Evolutionary conservation across 2,113 vertebrate species (phyloP).

Genomic region (Cryptotis parvus): DNA sequence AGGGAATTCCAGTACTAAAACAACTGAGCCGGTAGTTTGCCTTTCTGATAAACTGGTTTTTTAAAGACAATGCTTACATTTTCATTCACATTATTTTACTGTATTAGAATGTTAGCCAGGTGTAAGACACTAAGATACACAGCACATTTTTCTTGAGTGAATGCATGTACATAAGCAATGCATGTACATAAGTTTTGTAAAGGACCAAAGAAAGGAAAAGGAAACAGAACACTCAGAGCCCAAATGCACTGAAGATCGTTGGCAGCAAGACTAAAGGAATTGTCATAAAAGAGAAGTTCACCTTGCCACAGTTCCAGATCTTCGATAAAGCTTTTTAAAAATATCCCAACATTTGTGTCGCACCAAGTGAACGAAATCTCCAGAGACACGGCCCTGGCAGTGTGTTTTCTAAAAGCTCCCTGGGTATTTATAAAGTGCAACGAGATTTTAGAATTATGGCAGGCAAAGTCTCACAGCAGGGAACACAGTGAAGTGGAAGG

Average conservation of each 20-base stretch:
- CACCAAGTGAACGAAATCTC: not conserved
- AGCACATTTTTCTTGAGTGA: not conserved
- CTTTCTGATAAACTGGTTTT: not conserved
- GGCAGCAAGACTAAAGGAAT: not conserved
- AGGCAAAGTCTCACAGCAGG: not conserved
- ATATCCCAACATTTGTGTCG: not conserved
- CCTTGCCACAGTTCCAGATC: not conserved
- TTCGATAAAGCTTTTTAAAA: constrained; percentile 5
- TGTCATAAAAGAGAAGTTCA: not conserved
- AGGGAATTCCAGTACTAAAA: not conserved
- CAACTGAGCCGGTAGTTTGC: not conserved
- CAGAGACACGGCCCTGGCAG: not conserved
- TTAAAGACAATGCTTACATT: not conserved
- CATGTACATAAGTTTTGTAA: not conserved
- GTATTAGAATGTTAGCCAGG: not conserved
- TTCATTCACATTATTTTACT: not conserved
- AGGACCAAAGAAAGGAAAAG: not conserved
- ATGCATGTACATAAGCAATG: not conserved
- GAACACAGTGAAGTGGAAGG: not conserved
- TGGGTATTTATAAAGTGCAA: not conserved
- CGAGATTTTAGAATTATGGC: not conserved
- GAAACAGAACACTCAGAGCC: not conserved
- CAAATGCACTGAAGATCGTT: not conserved
- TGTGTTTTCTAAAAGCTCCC: not conserved
- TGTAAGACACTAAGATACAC: not conserved